A percentile compares a stretch with the other conserved stretches of the same genome.
These are phyloP conservation scores for Sylvietta virens DNA, from an alignment of 2,113 vertebrate species.

Conservation along the genomic window DNA sequence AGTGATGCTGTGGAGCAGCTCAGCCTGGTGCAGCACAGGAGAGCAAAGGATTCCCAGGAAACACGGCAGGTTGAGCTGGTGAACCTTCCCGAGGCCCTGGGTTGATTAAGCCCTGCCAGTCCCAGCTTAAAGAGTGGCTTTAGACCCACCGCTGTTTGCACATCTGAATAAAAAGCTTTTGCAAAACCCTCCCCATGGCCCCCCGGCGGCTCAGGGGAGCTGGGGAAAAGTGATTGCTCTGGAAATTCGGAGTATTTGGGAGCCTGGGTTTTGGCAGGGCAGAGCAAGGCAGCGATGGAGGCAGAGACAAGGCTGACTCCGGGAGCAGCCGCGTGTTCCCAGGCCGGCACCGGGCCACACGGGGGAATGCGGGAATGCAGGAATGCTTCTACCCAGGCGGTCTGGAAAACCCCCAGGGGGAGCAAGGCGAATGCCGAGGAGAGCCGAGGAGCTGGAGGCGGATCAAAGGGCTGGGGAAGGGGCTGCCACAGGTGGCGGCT, in stretches of 20 bases:
- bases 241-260: neutral
- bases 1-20: fast-evolving
- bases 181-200: neutral
- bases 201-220: neutral
- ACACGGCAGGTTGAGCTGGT: neutral
- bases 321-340: neutral
- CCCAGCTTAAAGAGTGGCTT: neutral
- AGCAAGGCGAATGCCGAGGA: fast-evolving
- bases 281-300: neutral
- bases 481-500: constrained; percentile 21
- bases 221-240: neutral
- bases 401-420: constrained; percentile 38
- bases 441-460: neutral
- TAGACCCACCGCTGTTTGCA: neutral
- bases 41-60: neutral
- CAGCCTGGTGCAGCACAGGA: neutral
- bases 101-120: neutral
- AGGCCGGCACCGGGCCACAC: fast-evolving
- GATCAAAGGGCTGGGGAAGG: constrained; percentile 35
- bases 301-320: neutral
- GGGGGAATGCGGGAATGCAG: neutral
- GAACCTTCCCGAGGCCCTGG: neutral
- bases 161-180: neutral
- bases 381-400: constrained; percentile 18
- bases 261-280: neutral